Base-by-base conservation (phyloP, 2,113 vertebrate species). In the Pterocles gutturalis region DNA sequence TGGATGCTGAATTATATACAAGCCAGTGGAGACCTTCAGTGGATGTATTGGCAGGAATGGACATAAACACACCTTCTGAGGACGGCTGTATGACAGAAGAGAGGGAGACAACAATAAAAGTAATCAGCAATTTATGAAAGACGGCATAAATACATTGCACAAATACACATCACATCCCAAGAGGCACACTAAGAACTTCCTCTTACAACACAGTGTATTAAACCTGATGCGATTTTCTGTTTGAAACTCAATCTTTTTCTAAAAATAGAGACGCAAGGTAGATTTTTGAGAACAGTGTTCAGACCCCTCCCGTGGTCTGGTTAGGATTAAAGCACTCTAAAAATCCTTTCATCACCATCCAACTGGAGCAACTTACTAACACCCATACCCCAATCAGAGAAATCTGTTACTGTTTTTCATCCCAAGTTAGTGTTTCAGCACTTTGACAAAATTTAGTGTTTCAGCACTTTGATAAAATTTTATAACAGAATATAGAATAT, bases 1-100 rank as follows among this genome's bases (percentile, higher is more conserved):
- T 34, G 99, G 99, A 97, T 99, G 99, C 95, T 99, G 99, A 86
- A 99, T 99, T 71, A 99, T 99, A 92, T 99, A 99, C 75, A 99
- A 97, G 92, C 98, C 98, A 14, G 99, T 99, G 67, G 99, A 99
- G 87, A 99, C 98, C 57, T 98, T 98, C 61, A 99, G 96, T 0
- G 99, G 99, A 89, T 98, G 97, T 36, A 97, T 43, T 12, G 99
- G 99, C 53, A 99, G 98, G 97, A 99, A 99, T 2, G 99, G 99
- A 97, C 99, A 99, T 81, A 99, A 97, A 94, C 99, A 99, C 82
- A 99, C 99, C 97, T 99, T 99, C 97, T 98, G 98, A 81, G 99
- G 99, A 67, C 99, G 99, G 92, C 99, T 99, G 83, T 31, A 97
- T 13, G 38, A 88, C 55, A 96, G 71, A 92, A 96, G 69, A 6